A percentile compares a stretch with the other conserved stretches of the same genome.
Conservation (phyloP, 2,113 vertebrate genomes). For the Dryoscopus gambensis region DNA sequence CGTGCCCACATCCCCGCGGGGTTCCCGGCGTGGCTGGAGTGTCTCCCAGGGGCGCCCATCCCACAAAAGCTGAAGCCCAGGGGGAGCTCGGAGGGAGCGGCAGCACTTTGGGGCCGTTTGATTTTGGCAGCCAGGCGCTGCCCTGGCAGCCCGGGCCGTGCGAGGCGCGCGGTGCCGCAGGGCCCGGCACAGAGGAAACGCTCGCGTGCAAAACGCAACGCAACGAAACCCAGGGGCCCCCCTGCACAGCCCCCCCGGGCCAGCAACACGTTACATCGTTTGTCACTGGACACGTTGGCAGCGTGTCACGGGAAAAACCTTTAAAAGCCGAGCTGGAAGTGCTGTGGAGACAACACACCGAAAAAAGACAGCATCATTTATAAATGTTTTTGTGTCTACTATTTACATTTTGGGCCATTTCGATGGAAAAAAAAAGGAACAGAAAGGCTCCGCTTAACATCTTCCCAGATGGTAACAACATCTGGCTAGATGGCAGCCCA, state of each 20-base stretch:
- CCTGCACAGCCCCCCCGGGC: constrained; percentile 17
- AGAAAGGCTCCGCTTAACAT: constrained; percentile 56
- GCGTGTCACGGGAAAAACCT: constrained; percentile 47
- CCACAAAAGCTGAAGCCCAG: neutral
- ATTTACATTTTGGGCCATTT: constrained; percentile 71
- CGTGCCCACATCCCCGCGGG: neutral
- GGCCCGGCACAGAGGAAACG: neutral
- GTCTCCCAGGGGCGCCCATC: neutral
- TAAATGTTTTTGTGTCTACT: constrained; percentile 69
- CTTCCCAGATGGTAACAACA: constrained; percentile 66
- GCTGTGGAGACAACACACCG: constrained; percentile 20
- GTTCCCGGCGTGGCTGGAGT: neutral
- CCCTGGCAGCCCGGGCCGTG: neutral
- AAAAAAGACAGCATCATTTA: constrained; percentile 13
- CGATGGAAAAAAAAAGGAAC: constrained; percentile 11
- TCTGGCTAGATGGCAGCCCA: constrained; percentile 32
- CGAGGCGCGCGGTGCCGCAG: neutral
- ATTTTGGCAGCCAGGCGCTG: neutral
- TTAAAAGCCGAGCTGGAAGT: constrained; percentile 46
- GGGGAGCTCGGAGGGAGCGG: neutral
- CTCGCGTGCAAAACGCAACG: neutral
- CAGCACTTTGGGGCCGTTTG: neutral
- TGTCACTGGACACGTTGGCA: constrained; percentile 59
- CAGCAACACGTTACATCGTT: constrained; percentile 62
- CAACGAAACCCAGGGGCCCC: constrained; percentile 9